These are phyloP conservation scores for Taeniopygia guttata DNA, from an alignment of 2,797 vertebrate genomes.

Conservation along the genomic window DNA sequence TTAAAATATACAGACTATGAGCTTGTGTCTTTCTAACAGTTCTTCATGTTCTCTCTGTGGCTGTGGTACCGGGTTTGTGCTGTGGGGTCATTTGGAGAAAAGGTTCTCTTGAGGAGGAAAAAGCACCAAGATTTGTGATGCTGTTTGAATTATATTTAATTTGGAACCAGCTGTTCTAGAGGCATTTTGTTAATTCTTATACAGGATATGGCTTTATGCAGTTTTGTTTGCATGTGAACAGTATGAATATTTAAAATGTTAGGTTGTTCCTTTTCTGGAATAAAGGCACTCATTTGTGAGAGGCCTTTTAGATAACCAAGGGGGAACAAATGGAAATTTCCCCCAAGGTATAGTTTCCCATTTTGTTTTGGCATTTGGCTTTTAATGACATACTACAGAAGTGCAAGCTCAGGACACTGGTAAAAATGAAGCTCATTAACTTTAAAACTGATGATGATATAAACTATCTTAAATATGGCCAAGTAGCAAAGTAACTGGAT, in stretches of 20 bases:
- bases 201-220: background rate
- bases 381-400: background rate
- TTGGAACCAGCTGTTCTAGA: background rate
- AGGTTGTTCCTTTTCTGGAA: background rate
- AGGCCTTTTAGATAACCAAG: background rate
- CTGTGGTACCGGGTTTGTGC: background rate
- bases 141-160: background rate
- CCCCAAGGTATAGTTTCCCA: background rate
- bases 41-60: background rate
- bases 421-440: background rate
- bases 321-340: background rate
- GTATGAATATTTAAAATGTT: background rate
- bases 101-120: background rate
- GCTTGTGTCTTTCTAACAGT: background rate
- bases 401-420: background rate
- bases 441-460: background rate
- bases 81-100: background rate
- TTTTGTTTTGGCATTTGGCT: background rate
- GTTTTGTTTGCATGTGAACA: background rate
- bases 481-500: background rate
- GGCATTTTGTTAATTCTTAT: background rate
- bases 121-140: background rate
- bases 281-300: background rate
- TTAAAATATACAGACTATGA: background rate
- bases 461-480: background rate